Percentiles rank a stretch among this genome's conserved stretches.
Conservation (phyloP, 2,113 vertebrate species). For the Phaetusa simplex region DNA sequence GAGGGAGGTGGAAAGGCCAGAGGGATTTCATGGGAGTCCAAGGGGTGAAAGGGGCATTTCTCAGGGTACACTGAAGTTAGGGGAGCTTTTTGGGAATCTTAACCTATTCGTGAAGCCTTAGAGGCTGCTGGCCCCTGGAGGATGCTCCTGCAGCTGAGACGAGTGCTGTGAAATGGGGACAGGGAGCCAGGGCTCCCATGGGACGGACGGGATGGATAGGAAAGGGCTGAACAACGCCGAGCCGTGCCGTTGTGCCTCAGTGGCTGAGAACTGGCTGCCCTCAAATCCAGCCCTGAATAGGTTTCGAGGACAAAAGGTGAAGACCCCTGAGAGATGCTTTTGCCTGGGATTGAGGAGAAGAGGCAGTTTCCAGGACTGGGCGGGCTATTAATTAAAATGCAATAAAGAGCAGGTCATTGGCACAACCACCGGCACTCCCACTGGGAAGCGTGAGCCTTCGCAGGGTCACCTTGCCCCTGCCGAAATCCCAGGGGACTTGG, state of each 20-base stretch:
- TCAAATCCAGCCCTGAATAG: background rate
- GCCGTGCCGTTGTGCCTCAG: background rate
- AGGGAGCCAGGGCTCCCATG: background rate
- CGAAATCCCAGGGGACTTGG: accelerated
- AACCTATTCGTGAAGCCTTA: background rate
- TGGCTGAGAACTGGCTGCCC: background rate
- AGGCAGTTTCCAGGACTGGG: constrained; percentile 15
- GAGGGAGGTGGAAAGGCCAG: background rate
- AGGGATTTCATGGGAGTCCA: background rate
- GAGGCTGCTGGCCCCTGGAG: accelerated
- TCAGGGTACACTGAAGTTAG: background rate
- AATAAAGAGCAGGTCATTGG: background rate
- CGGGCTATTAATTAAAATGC: background rate
- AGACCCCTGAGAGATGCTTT: background rate
- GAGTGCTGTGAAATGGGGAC: background rate
- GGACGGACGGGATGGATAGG: background rate
- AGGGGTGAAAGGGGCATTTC: background rate
- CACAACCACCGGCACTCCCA: background rate
- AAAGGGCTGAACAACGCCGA: background rate
- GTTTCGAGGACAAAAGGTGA: constrained; percentile 2
- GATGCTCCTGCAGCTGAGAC: background rate
- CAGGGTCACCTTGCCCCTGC: background rate
- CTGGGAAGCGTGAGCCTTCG: background rate
- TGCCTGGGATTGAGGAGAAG: constrained; percentile 20
- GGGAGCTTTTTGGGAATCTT: background rate